A percentile compares a stretch with the other conserved stretches of the same genome.
phyloP scores from a whole-genome alignment of 1,140 invertebrate species.

The Listronotus oregonensis region DNA sequence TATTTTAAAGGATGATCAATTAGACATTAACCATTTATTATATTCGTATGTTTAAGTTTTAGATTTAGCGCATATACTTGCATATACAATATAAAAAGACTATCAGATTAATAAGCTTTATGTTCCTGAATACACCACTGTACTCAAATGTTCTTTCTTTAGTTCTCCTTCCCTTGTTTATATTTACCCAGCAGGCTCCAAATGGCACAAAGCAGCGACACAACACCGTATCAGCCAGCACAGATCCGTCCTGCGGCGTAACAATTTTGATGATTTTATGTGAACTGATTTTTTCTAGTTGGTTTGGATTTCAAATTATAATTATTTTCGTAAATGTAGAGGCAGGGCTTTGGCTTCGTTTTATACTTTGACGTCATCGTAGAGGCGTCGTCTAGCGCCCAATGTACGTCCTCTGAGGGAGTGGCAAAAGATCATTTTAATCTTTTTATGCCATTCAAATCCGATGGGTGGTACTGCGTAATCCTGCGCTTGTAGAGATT shows the following conservation, averaged over 20 bases:
- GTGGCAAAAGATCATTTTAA: slow-evolving; percentile 56
- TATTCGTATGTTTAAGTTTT: no score
- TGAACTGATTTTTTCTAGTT: slow-evolving; percentile 11
- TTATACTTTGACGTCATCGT: slow-evolving; percentile 52
- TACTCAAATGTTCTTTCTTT: slow-evolving; percentile 5
- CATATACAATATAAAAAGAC: no score
- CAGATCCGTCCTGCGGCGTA: slow-evolving; percentile 26
- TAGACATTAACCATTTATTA: no score
- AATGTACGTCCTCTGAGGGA: slow-evolving; percentile 54
- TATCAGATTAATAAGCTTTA: neutral
- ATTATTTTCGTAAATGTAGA: slow-evolving; percentile 46
- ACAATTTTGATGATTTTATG: slow-evolving; percentile 12
- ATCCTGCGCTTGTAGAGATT: slow-evolving; percentile 48
- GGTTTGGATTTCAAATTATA: slow-evolving; percentile 39
- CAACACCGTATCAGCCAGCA: slow-evolving; percentile 16
- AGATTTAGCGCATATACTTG: no score
- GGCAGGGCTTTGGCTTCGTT: slow-evolving; percentile 46
- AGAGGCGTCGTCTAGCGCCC: slow-evolving; percentile 52
- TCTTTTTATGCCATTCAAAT: slow-evolving; percentile 58
- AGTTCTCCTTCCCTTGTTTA: slow-evolving; percentile 51
- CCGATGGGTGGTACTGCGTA: slow-evolving; percentile 52
- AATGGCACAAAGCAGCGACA: slow-evolving; percentile 34
- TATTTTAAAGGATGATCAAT: no score
- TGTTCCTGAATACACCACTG: slow-evolving; percentile 23
- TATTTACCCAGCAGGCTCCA: slow-evolving; percentile 47